These are phyloP conservation scores for Kryptopterus vitreolus DNA, from an alignment of 2,797 vertebrate genomes.

Conservation along the genomic window DNA sequence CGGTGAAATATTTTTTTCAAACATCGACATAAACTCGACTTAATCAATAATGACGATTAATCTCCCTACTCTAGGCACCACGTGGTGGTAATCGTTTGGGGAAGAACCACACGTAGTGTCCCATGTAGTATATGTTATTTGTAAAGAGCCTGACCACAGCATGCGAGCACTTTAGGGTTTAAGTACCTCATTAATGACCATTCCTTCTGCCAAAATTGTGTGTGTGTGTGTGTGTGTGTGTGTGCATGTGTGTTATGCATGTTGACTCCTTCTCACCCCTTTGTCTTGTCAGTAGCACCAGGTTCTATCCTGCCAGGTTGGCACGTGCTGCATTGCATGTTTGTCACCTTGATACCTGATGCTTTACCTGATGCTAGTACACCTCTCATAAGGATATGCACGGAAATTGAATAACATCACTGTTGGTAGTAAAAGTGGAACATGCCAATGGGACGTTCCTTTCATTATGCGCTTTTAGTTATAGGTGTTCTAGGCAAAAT, in stretches of 20 bases:
- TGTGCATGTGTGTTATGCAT: background rate
- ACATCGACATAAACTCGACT: too few species aligned
- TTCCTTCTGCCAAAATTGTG: background rate
- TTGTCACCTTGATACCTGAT: background rate
- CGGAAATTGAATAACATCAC: too few species aligned
- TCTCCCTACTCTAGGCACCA: too few species aligned
- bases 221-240: background rate
- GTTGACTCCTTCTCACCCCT: slow-evolving; percentile 11
- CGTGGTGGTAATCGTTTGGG: too few species aligned
- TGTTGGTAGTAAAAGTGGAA: background rate
- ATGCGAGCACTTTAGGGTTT: background rate
- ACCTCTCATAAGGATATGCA: background rate
- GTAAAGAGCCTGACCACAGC: background rate
- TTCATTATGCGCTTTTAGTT: background rate
- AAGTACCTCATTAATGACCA: background rate
- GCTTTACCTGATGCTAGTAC: background rate
- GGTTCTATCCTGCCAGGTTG: background rate
- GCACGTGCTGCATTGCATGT: background rate
- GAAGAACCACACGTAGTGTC: too few species aligned
- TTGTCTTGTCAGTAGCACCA: background rate
- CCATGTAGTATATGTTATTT: background rate
- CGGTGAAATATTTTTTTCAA: too few species aligned
- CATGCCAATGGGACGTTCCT: background rate
- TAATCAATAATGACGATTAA: too few species aligned
- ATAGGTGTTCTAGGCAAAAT: background rate